Evolutionary conservation across 2,113 vertebrate species (phyloP).

Genomic region (Varanus salvator): DNA sequence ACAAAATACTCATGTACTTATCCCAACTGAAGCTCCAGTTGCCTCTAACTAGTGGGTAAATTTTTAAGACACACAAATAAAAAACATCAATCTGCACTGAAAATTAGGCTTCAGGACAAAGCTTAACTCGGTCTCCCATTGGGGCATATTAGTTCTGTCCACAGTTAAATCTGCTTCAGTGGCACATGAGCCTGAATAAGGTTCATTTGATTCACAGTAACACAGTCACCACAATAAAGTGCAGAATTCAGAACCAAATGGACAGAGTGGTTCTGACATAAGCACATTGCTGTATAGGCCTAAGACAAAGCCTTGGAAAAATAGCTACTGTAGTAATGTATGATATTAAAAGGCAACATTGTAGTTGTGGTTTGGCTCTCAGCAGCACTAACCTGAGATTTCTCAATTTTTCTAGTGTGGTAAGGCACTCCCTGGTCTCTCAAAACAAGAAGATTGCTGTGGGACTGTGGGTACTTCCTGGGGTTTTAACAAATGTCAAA

Average conservation of each 20-base stretch:
- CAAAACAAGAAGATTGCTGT: slow-evolving; percentile 98
- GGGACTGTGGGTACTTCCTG: slow-evolving; percentile 94
- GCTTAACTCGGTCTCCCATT: too few species aligned
- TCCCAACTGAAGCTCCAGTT: background rate
- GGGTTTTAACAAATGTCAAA: slow-evolving; percentile 98
- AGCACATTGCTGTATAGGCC: background rate
- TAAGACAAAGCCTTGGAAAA: background rate
- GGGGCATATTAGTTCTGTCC: background rate
- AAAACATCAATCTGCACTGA: background rate
- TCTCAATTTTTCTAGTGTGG: slow-evolving; percentile 87
- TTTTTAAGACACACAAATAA: background rate
- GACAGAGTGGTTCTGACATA: background rate
- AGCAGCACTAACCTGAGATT: slow-evolving; percentile 60
- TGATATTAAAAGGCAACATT: slow-evolving; percentile 35
- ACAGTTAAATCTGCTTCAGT: background rate
- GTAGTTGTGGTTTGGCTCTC: background rate
- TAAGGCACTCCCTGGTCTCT: slow-evolving; percentile 95
- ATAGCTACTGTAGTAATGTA: background rate
- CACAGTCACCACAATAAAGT: background rate
- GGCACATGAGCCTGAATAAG: background rate
- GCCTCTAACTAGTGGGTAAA: background rate
- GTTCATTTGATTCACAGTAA: background rate
- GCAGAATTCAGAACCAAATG: background rate
- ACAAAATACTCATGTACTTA: background rate
- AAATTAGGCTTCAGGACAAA: background rate